Percentiles rank a stretch among this genome's conserved stretches.
Conservation (phyloP, 2,113 vertebrate species). For the Tenrec ecaudatus region DNA sequence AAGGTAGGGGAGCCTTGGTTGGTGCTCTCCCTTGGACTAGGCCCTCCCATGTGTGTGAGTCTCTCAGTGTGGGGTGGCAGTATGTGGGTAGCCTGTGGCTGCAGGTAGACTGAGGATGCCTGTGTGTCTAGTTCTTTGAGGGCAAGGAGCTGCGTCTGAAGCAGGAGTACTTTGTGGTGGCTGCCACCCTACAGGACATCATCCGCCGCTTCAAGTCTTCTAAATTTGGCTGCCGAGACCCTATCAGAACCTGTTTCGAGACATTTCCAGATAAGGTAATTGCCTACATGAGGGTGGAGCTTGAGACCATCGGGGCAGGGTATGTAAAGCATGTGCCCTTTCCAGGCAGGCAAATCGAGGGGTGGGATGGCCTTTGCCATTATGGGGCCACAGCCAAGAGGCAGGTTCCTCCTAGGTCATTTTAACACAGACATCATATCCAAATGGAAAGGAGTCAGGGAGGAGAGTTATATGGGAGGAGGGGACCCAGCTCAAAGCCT, state of each 20-base stretch:
- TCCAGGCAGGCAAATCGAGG: background rate
- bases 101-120: background rate
- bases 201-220: slow-evolving; percentile 94
- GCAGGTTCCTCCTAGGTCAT: background rate
- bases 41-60: background rate
- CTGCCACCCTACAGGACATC: slow-evolving; percentile 93
- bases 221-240: slow-evolving; percentile 92
- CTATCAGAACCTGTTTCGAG: slow-evolving; percentile 91
- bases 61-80: background rate
- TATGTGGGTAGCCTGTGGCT: background rate
- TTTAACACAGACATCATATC: background rate
- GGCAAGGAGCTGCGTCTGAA: slow-evolving; percentile 94
- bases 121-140: slow-evolving; percentile 90
- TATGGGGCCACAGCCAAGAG: too few relatives aligned
- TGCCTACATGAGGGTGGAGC: background rate
- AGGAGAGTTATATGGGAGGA: background rate
- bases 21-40: too few relatives aligned
- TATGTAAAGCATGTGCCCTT: background rate
- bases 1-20: background rate
- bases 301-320: background rate
- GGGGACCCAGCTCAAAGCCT: background rate
- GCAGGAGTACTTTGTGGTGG: slow-evolving; percentile 94
- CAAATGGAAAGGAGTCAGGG: background rate
- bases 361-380: background rate
- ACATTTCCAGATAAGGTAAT: slow-evolving; percentile 92